Percentiles rank a stretch among this genome's conserved stretches.
Conservation (phyloP, 2,888 invertebrate species). For the Mimachlamys varia region DNA sequence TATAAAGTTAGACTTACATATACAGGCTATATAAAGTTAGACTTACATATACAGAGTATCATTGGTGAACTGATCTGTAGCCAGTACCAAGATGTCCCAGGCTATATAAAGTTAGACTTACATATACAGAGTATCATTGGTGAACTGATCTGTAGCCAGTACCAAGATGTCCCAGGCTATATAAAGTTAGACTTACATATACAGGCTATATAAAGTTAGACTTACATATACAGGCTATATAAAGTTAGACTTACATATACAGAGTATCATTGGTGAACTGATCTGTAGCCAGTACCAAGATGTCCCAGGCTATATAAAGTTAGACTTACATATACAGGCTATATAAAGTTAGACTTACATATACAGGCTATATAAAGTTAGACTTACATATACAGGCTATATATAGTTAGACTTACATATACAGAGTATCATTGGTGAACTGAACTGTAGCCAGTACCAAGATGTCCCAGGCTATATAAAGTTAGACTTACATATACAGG, state of each 20-base stretch:
- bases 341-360: slow-evolving; percentile 54
- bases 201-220: background rate
- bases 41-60: slow-evolving; percentile 68
- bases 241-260: slow-evolving; percentile 60
- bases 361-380: slow-evolving; percentile 67
- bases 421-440: slow-evolving; percentile 62
- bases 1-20: no score
- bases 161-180: slow-evolving; percentile 83
- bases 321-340: no score
- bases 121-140: slow-evolving; percentile 66
- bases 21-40: no score
- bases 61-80: slow-evolving; percentile 55
- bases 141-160: slow-evolving; percentile 56
- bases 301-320: slow-evolving; percentile 85
- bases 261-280: slow-evolving; percentile 60
- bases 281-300: slow-evolving; percentile 67
- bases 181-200: no score
- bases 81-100: slow-evolving; percentile 80
- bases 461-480: slow-evolving; percentile 84
- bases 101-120: slow-evolving; percentile 83
- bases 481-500: no score
- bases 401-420: slow-evolving; percentile 57
- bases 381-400: no score
- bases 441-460: slow-evolving; percentile 67
- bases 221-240: slow-evolving; percentile 65